phyloP scores from a whole-genome alignment of 1,140 invertebrate genomes.

The Heterodera carotae region DNA sequence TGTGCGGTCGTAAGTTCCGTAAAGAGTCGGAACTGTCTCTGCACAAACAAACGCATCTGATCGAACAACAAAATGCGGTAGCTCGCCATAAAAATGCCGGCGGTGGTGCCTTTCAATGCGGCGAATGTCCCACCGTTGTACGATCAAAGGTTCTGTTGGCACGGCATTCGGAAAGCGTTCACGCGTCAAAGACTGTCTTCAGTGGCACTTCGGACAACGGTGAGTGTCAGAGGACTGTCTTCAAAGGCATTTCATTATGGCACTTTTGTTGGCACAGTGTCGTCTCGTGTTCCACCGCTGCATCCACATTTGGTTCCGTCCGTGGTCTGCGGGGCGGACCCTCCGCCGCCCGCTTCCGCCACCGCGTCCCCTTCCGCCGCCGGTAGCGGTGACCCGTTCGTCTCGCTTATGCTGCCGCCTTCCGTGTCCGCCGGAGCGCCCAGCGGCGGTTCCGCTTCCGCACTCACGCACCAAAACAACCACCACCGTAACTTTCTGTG shows the following conservation, averaged over 20 bases:
- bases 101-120: slow-evolving; percentile 45
- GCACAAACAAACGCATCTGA: slow-evolving; percentile 59
- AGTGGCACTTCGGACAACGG: not conserved
- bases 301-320: not conserved
- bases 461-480: no score
- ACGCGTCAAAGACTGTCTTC: slow-evolving; percentile 2
- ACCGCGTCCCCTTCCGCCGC: not conserved
- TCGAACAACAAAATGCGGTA: slow-evolving; percentile 54
- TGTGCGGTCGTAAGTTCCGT: slow-evolving; percentile 58
- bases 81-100: slow-evolving; percentile 11
- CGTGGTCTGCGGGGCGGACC: not conserved
- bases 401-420: slow-evolving; percentile 1
- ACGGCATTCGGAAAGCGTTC: slow-evolving; percentile 51
- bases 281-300: slow-evolving; percentile 1
- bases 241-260: not conserved
- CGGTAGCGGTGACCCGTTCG: not conserved
- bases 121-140: slow-evolving; percentile 43
- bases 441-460: not conserved
- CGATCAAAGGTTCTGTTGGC: slow-evolving; percentile 45
- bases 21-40: slow-evolving; percentile 56
- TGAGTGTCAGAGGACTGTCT: not conserved
- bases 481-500: slow-evolving; percentile 68
- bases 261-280: not conserved
- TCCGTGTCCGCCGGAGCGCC: slow-evolving; percentile 4
- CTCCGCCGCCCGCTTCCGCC: not conserved